phyloP scores from a whole-genome alignment of 1,140 invertebrate species.

The Myzus persicae region DNA sequence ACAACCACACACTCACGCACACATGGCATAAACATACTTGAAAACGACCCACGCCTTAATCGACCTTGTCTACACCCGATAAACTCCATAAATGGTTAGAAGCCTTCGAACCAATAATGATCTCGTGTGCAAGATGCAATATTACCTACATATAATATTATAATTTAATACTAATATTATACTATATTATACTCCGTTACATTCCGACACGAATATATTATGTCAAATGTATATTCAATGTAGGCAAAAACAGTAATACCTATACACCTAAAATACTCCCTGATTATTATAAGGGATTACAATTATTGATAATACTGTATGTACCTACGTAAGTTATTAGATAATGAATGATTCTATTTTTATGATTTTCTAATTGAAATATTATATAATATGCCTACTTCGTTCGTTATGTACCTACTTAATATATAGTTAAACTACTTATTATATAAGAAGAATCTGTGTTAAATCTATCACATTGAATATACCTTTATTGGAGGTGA shows the following conservation, averaged over 20 bases:
- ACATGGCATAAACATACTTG: not conserved
- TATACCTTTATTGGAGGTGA: not conserved
- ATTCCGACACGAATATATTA: not conserved
- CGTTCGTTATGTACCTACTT: no score
- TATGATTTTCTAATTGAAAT: not conserved
- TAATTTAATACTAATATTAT: not conserved
- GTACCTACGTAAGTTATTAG: not conserved
- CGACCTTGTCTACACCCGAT: constrained; percentile 52
- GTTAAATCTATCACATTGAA: not conserved
- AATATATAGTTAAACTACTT: not conserved
- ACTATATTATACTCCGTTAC: not conserved
- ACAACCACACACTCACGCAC: not conserved
- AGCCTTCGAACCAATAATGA: constrained; percentile 45
- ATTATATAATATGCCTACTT: no score
- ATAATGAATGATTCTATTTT: not conserved
- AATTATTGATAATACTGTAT: not conserved
- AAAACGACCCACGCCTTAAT: constrained; percentile 50
- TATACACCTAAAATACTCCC: no score
- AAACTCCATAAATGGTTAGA: constrained; percentile 56
- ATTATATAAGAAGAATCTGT: not conserved
- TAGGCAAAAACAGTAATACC: not conserved
- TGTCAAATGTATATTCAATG: not conserved
- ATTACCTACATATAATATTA: not conserved
- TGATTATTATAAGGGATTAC: not conserved
- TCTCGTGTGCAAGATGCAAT: constrained; percentile 38